A percentile compares a stretch with the other conserved stretches of the same genome.
phyloP scores from a whole-genome alignment of 2,888 invertebrate genomes.

The Aplocera efformata region DNA sequence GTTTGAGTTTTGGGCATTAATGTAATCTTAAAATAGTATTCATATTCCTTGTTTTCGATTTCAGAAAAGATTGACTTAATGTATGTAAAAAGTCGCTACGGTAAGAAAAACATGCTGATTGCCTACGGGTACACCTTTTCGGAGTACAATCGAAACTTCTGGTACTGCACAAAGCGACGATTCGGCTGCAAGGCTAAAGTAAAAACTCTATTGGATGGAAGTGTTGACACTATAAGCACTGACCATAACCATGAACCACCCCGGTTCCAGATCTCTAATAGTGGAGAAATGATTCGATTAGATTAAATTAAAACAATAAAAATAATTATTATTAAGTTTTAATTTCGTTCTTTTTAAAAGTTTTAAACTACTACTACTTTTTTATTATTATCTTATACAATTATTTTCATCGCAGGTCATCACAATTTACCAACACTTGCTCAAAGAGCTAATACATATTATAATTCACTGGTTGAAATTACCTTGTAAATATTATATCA shows the following conservation, averaged over 20 bases:
- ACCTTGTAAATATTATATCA: background rate
- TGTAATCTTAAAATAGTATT: too few species aligned
- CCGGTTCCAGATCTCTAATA: conserved; percentile 30
- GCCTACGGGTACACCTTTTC: conserved; percentile 47
- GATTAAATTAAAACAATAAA: conserved; percentile 6
- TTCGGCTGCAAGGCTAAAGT: conserved; percentile 42
- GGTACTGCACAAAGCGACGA: conserved; percentile 53
- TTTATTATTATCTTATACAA: too few species aligned
- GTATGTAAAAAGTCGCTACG: conserved; percentile 14
- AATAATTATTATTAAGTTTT: too few species aligned
- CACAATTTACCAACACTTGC: too few species aligned
- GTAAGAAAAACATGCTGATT: conserved; percentile 12
- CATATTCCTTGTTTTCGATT: too few species aligned
- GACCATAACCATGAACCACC: conserved; percentile 46
- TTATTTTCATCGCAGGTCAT: too few species aligned
- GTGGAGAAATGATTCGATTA: conserved; percentile 38
- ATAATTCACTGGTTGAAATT: too few species aligned
- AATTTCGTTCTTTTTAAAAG: too few species aligned
- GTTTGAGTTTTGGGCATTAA: too few species aligned
- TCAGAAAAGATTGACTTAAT: background rate
- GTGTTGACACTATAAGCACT: conserved; percentile 31
- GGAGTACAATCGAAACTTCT: conserved; percentile 42
- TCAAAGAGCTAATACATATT: too few species aligned
- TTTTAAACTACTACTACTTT: too few species aligned
- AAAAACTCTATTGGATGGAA: conserved; percentile 31